Evolutionary conservation across 2,113 vertebrate genomes (phyloP), one percentile per base, ranked within the genome.

Genomic region (Otis tarda): DNA sequence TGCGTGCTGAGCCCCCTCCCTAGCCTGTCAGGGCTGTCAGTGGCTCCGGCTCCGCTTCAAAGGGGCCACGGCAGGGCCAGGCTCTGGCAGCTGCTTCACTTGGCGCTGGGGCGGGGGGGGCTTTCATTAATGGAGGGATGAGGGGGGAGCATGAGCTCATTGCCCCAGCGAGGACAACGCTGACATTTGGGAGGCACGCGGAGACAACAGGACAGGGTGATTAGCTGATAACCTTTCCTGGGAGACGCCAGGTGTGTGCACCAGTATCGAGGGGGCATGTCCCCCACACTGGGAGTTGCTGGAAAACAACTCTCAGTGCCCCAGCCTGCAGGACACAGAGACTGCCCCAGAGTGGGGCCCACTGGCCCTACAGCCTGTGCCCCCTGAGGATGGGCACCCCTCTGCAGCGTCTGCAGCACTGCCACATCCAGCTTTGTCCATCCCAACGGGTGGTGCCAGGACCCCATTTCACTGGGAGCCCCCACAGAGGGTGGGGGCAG

Each of bases 181-280:
- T 95, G 96, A 94, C 95, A 97, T 97, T 96, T 97, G 56, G 64
- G 80, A 95, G 73, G 24, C 14, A 4, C 4, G 15, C 68, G 74
- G 76, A 68, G 41, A 59, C 56, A 52, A 60, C 0, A 0, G 22
- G 39, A 59, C 67, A 67, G 33, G 25, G 9, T 65, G 75, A 82
- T 89, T 55, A 84, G 39, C 77, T 71, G 95, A 95, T 97, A 92
- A 95, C 96, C 95, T 97, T 97, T 97, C 60, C 77, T 47, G 60
- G 50, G 68, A 92, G 69, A 86, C 11, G 2, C 52, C 93, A 96
- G 95, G 94, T 96, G 94, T 61, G 53, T 49, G n/a, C 35, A 63
- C 56, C 68, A 43, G 56, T 52, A 22, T 4, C 31, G 64, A 17
- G 37, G 12, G 15, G 14, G 14, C 0, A 7, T 1, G 2, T 80